Evolutionary conservation across 2,888 invertebrate genomes (phyloP).

Genomic region (Busseola fusca): DNA sequence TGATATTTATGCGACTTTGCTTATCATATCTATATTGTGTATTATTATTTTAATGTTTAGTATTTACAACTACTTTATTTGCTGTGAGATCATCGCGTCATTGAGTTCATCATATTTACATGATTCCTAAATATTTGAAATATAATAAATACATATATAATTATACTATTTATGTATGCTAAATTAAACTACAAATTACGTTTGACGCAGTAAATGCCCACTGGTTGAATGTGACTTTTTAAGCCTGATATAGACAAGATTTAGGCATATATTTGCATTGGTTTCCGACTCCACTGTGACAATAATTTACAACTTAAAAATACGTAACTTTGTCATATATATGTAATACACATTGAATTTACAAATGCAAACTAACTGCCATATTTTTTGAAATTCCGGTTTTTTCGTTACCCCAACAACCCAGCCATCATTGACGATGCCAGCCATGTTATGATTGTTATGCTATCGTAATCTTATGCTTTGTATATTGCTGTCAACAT

Average conservation of each 20-base stretch:
- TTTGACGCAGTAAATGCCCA: conserved; percentile 47
- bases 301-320: conserved; percentile 34
- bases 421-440: background rate
- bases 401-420: background rate
- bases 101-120: conserved; percentile 54
- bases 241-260: conserved; percentile 15
- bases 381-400: background rate
- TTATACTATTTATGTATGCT: conserved; percentile 6
- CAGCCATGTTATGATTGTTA: no score
- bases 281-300: conserved; percentile 1
- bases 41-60: conserved; percentile 17
- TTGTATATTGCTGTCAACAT: background rate
- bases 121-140: conserved; percentile 31
- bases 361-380: background rate
- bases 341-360: background rate
- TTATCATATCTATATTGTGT: conserved; percentile 2
- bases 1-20: conserved; percentile 2
- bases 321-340: conserved; percentile 18
- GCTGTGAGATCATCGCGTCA: conserved; percentile 56
- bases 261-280: background rate
- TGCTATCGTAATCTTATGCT: background rate
- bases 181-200: conserved; percentile 26
- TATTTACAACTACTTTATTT: conserved; percentile 55
- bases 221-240: conserved; percentile 40
- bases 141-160: conserved; percentile 14